phyloP scores from a whole-genome alignment of 37 sponge, comb jelly and placozoan species.

The Agelas oroides region DNA sequence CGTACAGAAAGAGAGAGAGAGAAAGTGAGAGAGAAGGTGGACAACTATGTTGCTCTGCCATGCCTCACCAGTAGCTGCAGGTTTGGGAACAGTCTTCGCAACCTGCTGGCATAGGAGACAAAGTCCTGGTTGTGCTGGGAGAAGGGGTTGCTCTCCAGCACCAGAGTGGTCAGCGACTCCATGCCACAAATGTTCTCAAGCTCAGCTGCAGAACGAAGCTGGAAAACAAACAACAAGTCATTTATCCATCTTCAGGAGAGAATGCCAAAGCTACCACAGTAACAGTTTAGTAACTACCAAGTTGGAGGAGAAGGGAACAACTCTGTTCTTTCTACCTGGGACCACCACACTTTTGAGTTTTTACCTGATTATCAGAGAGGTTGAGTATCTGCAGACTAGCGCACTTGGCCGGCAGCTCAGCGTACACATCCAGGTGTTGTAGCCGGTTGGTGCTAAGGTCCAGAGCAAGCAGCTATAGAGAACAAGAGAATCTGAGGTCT shows the following conservation, averaged over 20 bases:
- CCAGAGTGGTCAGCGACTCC: constrained; percentile 31
- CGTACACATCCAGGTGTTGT: constrained; percentile 42
- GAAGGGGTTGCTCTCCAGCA: constrained; percentile 49
- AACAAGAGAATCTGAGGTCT: too few species aligned
- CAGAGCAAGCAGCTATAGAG: constrained; percentile 45
- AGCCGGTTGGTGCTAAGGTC: constrained; percentile 64
- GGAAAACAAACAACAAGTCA: background rate
- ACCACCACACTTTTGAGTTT: background rate
- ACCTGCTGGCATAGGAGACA: constrained; percentile 7
- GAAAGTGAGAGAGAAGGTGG: too few species aligned
- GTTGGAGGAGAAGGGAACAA: too few species aligned
- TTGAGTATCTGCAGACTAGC: constrained; percentile 42
- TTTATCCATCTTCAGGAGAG: too few species aligned
- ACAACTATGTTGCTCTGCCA: too few species aligned
- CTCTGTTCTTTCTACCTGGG: background rate
- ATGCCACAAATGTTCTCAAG: constrained; percentile 38
- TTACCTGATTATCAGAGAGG: constrained; percentile 62
- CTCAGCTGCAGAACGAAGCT: constrained; percentile 34
- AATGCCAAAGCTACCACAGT: too few species aligned
- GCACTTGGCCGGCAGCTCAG: constrained; percentile 35
- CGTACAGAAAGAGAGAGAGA: too few species aligned
- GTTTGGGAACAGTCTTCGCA: constrained; percentile 64
- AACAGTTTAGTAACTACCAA: too few species aligned
- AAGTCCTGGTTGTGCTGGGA: constrained; percentile 9
- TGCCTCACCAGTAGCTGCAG: constrained; percentile 53